Evolutionary conservation across 2,888 invertebrate species (phyloP).

Genomic region (Microctonus aethiopoides): DNA sequence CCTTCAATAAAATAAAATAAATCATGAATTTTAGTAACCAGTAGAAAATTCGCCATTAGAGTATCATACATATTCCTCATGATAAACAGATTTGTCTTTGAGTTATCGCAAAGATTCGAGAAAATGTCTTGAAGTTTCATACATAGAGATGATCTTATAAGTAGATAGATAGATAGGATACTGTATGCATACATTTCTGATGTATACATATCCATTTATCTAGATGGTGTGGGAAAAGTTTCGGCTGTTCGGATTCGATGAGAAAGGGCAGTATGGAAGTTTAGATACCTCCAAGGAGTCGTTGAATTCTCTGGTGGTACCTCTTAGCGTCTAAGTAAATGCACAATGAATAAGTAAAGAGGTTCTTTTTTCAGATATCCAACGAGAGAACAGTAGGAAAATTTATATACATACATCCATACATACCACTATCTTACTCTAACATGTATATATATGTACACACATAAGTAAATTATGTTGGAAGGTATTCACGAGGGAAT

Average conservation of each 20-base stretch:
- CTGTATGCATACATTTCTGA: not conserved
- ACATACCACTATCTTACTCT: not conserved
- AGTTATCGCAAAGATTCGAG: not conserved
- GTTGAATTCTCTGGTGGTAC: constrained; percentile 42
- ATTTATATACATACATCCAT: not conserved
- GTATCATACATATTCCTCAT: too few species aligned
- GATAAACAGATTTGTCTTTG: not conserved
- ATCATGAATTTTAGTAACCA: too few species aligned
- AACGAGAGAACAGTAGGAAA: not conserved
- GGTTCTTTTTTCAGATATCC: constrained; percentile 18
- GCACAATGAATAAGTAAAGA: constrained; percentile 57
- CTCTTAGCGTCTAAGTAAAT: constrained; percentile 52
- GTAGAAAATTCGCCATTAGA: too few species aligned
- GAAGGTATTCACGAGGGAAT: not conserved
- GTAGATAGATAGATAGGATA: not conserved
- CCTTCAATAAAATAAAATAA: too few species aligned
- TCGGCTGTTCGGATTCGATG: not conserved
- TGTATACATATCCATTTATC: not conserved
- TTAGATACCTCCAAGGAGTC: constrained; percentile 44
- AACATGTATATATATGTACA: not conserved
- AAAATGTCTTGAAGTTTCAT: not conserved
- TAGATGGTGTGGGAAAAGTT: not conserved
- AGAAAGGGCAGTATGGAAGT: constrained; percentile 1
- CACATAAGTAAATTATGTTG: not conserved
- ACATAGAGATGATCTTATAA: not conserved